Conservation (phyloP, 2,113 vertebrate species). For the Prionailurus bengalensis region DNA sequence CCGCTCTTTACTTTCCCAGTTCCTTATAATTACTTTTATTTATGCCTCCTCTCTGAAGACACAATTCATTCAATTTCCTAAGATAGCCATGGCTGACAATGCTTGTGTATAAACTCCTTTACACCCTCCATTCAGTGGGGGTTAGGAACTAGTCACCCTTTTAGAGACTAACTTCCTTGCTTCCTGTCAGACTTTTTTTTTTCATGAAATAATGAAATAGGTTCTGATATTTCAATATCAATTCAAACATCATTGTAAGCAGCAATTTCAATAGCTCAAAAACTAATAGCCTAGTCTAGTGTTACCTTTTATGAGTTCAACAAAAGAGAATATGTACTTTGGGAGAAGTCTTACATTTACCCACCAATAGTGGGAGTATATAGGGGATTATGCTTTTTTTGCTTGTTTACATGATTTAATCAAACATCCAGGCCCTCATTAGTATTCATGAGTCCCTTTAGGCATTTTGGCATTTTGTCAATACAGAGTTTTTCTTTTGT, state of each 20-base stretch:
- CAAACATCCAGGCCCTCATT: neutral
- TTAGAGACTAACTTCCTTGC: neutral
- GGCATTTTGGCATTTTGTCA: neutral
- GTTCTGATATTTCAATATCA: neutral
- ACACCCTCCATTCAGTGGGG: accelerated
- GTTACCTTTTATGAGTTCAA: neutral
- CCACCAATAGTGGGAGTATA: accelerated
- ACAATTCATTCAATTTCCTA: neutral
- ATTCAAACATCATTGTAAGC: neutral
- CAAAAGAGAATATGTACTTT: neutral
- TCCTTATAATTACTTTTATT: neutral
- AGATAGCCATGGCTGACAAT: neutral
- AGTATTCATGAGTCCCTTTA: neutral
- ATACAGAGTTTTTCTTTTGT: neutral
- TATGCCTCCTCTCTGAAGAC: neutral
- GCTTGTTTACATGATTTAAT: neutral
- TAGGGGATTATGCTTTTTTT: neutral
- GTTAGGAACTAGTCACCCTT: neutral
- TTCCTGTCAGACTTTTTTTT: neutral
- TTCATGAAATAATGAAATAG: neutral
- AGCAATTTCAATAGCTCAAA: neutral
- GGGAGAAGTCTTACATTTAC: neutral
- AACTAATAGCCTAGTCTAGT: neutral
- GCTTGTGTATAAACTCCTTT: neutral
- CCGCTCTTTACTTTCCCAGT: neutral